Evolutionary conservation across 2,797 vertebrate genomes (phyloP), one percentile per base, ranked within the genome.

Genomic region (Spinus olivaceus): DNA sequence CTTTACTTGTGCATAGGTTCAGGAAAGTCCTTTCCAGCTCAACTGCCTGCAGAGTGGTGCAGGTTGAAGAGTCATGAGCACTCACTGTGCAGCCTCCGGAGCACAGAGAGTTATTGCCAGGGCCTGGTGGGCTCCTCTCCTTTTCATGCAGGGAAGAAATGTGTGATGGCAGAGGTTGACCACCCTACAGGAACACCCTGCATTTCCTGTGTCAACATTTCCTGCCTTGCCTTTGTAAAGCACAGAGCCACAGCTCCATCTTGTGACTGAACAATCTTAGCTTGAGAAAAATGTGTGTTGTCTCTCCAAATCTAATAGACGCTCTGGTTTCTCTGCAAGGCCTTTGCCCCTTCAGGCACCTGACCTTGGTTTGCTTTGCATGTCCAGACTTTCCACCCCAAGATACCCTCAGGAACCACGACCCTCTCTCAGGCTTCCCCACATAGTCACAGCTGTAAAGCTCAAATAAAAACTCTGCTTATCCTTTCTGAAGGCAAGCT

Each of bases 11-110:
- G 47, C 42, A 8, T 2, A 10, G 8, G 22, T 42, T 66, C 30
- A 59, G 53, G 81, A 28, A 33, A 54, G 37, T 14, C 49, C 24
- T 35, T 69, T 61, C 39, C n/a, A 25, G 22, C 63, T 61, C 39
- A 59, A 30, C 32, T 2, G 2, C 33, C 56, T 63, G 28, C 6
- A 7, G 6, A 17, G 37, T n/a, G 42, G 14, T 46, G 19, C 27
- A 79, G 16, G 42, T 2, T 53, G 32, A 69, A 42, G n/a, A 37
- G 35, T 10, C 4, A 2, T 0, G 0, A 60, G 14, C 18, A 10
- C 51, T 54, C 4, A 1, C 19, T 1, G 0, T 56, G 47, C 42
- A 60, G 53, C 33, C 14, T 39, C 7, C 14, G 66, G 72, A 42
- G 21, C 15, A 35, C 7, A 1, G 47, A 57, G 39, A 25, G 25